Evolutionary conservation across 2,797 vertebrate genomes (phyloP), one percentile per base, ranked within the genome.

Genomic region (Phalloptychus januarius): DNA sequence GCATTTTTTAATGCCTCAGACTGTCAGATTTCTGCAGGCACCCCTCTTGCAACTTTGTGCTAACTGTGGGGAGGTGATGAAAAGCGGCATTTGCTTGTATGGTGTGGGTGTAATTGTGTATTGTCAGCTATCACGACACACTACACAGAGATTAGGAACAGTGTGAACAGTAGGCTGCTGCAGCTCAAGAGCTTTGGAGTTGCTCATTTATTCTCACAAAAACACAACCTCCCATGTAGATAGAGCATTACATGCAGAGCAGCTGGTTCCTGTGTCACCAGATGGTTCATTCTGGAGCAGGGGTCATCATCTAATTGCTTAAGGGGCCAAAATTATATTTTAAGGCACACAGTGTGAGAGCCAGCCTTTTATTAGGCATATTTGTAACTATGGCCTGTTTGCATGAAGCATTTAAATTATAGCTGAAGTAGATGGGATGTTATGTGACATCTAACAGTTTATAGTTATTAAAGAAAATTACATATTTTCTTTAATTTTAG

Each of bases 31-130:
- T 79, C 54, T 82, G 74, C 52, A 23, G 77, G 71, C 38, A 12
- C 2, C 7, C 33, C 3, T n/a, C 70, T 83, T 63, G 75, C 50
- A 42, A 61, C 76, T 76, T 48, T 42, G 1, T 40, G 28, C 74
- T 56, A 78, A 78, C 85, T 74, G 74, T 77, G 81, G 20, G 7
- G 50, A 80, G 80, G 84, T 82, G 81, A 86, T 86, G 83, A 85
- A 89, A 86, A 77, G 83, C 72, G 76, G 54, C 31, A 1, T 86
- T 81, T 73, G 45, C 79, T 73, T 83, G 63, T 77, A 44, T 77
- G 28, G 44, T 78, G 90, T 92, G 87, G 87, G 85, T 85, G 87
- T 92, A 88, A 88, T 87, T 88, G 79, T 85, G 82, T 85, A 90
- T 84, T 90, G 88, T 91, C 91, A 86, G 78, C 77, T 82, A 74